These are phyloP conservation scores for Catharus minimus DNA, from an alignment of 2,113 vertebrate genomes.

Conservation along the genomic window DNA sequence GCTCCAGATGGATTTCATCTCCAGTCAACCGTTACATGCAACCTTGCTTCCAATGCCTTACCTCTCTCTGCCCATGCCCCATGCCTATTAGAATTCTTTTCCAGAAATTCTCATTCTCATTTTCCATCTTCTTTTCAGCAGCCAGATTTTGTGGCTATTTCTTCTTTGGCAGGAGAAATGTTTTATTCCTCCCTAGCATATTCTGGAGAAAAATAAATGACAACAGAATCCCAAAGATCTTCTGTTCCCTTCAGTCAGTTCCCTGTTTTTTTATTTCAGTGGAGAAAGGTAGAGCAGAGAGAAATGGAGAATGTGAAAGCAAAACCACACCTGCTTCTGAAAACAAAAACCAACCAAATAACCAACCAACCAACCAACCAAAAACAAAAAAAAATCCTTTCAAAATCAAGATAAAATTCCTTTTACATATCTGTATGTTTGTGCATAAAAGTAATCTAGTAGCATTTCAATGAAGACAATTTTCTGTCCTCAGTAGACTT, in stretches of 20 bases:
- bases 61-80: not conserved
- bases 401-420: not conserved
- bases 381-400: not conserved
- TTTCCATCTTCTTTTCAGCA: not conserved
- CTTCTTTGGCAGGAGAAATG: not conserved
- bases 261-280: not conserved
- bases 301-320: not conserved
- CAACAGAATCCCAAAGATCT: not conserved
- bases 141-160: not conserved
- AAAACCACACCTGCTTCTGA: not conserved
- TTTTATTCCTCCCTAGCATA: not conserved
- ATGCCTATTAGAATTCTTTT: not conserved
- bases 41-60: not conserved
- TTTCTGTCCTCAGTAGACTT: not conserved
- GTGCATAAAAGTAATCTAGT: not conserved
- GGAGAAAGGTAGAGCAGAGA: not conserved
- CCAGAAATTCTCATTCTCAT: not conserved
- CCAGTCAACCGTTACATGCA: not conserved
- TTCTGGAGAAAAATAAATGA: not conserved
- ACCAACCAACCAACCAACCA: not conserved
- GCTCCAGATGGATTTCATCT: conserved; percentile 44
- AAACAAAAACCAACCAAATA: not conserved
- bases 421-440: not conserved
- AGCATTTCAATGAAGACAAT: not conserved
- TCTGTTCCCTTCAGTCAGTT: not conserved